Evolutionary conservation across 2,888 invertebrate species (phyloP).

Genomic region (Drosophila macrothrix): DNA sequence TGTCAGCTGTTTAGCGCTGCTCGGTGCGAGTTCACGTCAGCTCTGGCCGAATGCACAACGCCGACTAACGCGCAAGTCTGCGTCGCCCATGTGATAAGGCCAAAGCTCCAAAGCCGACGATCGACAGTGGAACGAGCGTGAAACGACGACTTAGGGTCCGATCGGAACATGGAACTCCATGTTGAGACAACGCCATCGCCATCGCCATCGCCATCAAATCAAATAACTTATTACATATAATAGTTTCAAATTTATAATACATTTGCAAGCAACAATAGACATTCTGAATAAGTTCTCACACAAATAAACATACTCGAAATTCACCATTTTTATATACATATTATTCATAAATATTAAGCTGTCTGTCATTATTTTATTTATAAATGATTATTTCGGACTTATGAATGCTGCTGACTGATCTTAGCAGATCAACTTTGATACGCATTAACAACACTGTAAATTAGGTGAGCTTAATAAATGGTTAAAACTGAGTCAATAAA

Average conservation of each 20-base stretch:
- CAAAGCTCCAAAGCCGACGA: slow-evolving; percentile 27
- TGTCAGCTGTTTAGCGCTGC: background rate
- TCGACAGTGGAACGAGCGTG: slow-evolving; percentile 34
- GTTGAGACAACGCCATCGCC: background rate
- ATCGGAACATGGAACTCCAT: slow-evolving; percentile 11
- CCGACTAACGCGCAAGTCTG: slow-evolving; percentile 59
- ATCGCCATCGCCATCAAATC: background rate
- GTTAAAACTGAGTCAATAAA: background rate
- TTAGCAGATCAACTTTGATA: background rate
- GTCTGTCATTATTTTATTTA: background rate
- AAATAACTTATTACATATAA: background rate
- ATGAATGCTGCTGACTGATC: background rate
- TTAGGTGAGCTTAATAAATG: background rate
- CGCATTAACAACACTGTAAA: background rate
- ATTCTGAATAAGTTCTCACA: background rate
- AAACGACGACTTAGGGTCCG: slow-evolving; percentile 12
- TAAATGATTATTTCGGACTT: background rate
- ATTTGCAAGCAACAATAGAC: background rate
- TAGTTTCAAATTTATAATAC: background rate
- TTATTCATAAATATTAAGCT: background rate
- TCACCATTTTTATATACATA: background rate
- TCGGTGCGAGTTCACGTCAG: slow-evolving; percentile 57
- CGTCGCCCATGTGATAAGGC: slow-evolving; percentile 46
- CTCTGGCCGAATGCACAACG: slow-evolving; percentile 73
- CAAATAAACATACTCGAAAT: background rate